Evolutionary conservation across 2,797 vertebrate genomes (phyloP), one percentile per base, ranked within the genome.

Genomic region (Muscicapa comitata): DNA sequence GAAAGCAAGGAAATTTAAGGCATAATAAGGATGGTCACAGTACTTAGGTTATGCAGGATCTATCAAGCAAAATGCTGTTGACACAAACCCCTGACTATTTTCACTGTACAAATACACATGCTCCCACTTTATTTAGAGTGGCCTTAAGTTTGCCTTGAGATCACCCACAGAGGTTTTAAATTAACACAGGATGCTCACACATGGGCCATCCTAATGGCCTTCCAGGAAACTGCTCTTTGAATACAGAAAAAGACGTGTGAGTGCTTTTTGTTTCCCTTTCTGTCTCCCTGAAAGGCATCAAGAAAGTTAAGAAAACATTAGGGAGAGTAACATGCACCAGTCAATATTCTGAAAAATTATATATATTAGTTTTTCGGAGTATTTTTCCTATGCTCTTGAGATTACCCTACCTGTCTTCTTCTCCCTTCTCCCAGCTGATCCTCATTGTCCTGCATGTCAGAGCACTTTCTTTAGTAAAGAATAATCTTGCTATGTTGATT

Each of bases 161-260:
- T 94, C 68, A 87, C 86, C 89, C 78, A 2, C 73, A 58, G 94
- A 86, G 94, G 63, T 94, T 96, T 94, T 80, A 96, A 87, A 95
- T 94, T 94, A 94, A 90, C 62, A 65, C 31, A 76, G 68, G 63
- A 38, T 79, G n/a, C 38, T 91, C 53, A 84, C 29, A 74, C 50
- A 24, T 48, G 37, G 7, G 51, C n/a, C 20, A 42, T 76, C 59
- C 45, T 50, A 59, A 79, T 38, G 33, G 28, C 47, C 50, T 95
- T 80, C 55, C 50, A 90, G 76, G 73, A 84, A 68, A 74, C 51
- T 77, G 23, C 12, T 61, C 20, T 83, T 45, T 79, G n/a, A 29
- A 53, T 71, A 43, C 17, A 63, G 63, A 72, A 68, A 70, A 84
- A 18, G 37, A 82, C 87, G 10, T 0, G 0, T 5, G 4, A n/a